Evolutionary conservation across 1,140 invertebrate species (phyloP).

Genomic region (Melanaphis sacchari): DNA sequence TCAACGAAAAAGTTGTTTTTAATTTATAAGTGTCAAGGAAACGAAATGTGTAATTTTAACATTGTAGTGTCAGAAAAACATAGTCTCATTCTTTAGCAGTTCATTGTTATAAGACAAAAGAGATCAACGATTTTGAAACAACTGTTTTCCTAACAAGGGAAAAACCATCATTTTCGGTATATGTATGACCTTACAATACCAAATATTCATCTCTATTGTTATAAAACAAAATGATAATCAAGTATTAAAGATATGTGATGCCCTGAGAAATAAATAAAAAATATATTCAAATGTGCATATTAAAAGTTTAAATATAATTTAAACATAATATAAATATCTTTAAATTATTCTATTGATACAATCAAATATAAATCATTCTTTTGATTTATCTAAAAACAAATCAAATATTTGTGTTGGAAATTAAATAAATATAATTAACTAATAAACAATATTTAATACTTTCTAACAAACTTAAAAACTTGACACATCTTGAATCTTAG

Average conservation of each 20-base stretch:
- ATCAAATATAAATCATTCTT: background rate
- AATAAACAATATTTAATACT: background rate
- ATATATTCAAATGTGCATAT: too few species aligned
- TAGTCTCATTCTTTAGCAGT: background rate
- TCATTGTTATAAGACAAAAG: background rate
- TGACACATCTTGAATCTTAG: background rate
- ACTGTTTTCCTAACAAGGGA: too few species aligned
- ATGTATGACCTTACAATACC: background rate
- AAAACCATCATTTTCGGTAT: too few species aligned
- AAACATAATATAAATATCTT: too few species aligned
- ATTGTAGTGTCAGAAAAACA: background rate
- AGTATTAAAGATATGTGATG: background rate
- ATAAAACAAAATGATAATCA: background rate
- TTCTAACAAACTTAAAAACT: background rate
- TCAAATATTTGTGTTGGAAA: background rate
- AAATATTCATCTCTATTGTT: background rate
- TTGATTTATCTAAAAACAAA: background rate
- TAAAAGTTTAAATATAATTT: too few species aligned
- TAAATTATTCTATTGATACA: too few species aligned
- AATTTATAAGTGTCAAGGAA: background rate
- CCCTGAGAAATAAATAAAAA: background rate
- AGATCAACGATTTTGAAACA: background rate
- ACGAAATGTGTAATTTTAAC: background rate
- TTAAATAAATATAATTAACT: background rate
- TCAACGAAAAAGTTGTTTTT: too few species aligned